Percentiles rank a stretch among this genome's conserved stretches.
Conservation (phyloP, 2,113 vertebrate species). For the Melanerpes aurifrons region DNA sequence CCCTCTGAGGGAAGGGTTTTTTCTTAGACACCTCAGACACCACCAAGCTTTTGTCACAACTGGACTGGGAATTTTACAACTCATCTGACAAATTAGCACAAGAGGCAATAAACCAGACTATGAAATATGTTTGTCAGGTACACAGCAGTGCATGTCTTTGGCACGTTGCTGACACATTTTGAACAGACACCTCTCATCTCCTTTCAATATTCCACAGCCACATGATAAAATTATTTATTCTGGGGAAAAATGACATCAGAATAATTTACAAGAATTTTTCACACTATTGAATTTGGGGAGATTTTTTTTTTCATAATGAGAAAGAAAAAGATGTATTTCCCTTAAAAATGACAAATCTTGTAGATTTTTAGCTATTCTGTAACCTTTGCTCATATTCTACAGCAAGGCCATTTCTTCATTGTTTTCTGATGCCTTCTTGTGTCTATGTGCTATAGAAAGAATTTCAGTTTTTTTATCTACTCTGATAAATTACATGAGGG, state of each 20-base stretch:
- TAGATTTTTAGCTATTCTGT: background rate
- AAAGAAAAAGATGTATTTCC: background rate
- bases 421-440: background rate
- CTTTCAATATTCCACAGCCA: background rate
- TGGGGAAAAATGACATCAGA: background rate
- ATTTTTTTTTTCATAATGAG: background rate
- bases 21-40: background rate
- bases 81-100: background rate
- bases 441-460: background rate
- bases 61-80: background rate
- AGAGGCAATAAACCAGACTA: background rate
- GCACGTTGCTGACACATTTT: background rate
- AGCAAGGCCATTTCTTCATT: background rate
- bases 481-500: background rate
- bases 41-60: background rate
- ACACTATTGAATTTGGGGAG: background rate
- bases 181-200: background rate
- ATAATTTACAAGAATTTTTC: background rate
- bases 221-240: background rate
- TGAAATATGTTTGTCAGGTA: background rate
- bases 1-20: background rate
- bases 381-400: background rate
- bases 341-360: background rate
- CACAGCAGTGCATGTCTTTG: background rate
- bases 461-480: background rate